phyloP scores from a whole-genome alignment of 2,113 vertebrate genomes.

The Pollimyrus isidori region DNA sequence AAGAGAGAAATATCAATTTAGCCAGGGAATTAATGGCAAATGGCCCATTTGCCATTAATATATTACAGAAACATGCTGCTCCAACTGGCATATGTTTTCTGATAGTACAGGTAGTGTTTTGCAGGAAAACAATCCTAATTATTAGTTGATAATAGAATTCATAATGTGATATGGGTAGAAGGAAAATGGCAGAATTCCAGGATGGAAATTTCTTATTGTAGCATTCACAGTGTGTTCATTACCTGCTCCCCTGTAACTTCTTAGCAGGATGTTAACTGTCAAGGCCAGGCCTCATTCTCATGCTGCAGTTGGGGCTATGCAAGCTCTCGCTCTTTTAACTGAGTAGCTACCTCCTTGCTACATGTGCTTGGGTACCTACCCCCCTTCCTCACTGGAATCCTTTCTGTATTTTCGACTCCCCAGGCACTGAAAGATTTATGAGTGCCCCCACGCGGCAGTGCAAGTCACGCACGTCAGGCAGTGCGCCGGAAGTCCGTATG shows the following conservation, averaged over 20 bases:
- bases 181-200: slow-evolving; percentile 28
- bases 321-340: not conserved
- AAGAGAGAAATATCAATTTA: slow-evolving; percentile 24
- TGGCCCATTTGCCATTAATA: slow-evolving; percentile 24
- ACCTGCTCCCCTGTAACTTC: not conserved
- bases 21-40: slow-evolving; percentile 23
- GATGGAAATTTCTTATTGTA: not conserved
- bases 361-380: not conserved
- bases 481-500: slow-evolving; percentile 22
- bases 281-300: not conserved
- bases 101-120: slow-evolving; percentile 30
- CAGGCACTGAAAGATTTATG: slow-evolving; percentile 34
- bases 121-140: slow-evolving; percentile 37
- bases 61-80: slow-evolving; percentile 33
- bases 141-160: slow-evolving; percentile 17
- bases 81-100: slow-evolving; percentile 26
- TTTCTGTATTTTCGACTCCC: slow-evolving; percentile 32
- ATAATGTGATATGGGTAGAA: slow-evolving; percentile 22
- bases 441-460: slow-evolving; percentile 19
- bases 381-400: slow-evolving; percentile 6
- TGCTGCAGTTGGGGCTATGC: not conserved
- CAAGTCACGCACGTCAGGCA: slow-evolving; percentile 8
- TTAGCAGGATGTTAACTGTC: not conserved
- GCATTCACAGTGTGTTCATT: not conserved
- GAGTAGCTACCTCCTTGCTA: not conserved